Conservation (phyloP, 1,140 invertebrate genomes). For the Bombus confusus region DNA sequence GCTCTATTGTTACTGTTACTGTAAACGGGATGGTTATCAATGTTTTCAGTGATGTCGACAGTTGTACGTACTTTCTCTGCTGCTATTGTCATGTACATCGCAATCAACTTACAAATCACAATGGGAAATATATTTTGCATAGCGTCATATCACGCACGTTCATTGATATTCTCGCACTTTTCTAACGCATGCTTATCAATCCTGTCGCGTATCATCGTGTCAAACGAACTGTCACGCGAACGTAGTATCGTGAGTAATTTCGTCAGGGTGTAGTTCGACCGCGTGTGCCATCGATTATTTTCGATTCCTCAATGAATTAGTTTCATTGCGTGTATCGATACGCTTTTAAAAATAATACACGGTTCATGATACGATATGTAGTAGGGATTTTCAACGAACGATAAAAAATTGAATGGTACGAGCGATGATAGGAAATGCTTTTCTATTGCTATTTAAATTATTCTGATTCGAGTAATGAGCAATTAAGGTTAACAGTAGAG, state of each 20-base stretch:
- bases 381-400: neutral
- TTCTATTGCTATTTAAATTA: neutral
- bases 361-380: neutral
- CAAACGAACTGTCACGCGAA: neutral
- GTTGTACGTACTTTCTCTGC: neutral
- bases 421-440: no score
- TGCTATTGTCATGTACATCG: slow-evolving; percentile 27
- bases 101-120: slow-evolving; percentile 38
- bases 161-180: slow-evolving; percentile 21
- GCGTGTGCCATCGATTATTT: neutral
- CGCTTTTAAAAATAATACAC: neutral
- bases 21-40: neutral
- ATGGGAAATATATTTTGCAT: slow-evolving; percentile 47
- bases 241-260: neutral
- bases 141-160: slow-evolving; percentile 48
- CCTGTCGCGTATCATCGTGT: slow-evolving; percentile 29
- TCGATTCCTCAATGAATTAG: neutral
- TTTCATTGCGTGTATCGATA: neutral
- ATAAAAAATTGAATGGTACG: no score
- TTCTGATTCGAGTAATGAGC: neutral
- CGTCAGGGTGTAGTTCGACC: neutral
- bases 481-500: neutral
- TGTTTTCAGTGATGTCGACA: neutral
- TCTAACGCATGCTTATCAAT: slow-evolving; percentile 31
- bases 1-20: neutral